These are phyloP conservation scores for Drepanosiphum platanoidis DNA, from an alignment of 2,888 invertebrate genomes.

Conservation along the genomic window DNA sequence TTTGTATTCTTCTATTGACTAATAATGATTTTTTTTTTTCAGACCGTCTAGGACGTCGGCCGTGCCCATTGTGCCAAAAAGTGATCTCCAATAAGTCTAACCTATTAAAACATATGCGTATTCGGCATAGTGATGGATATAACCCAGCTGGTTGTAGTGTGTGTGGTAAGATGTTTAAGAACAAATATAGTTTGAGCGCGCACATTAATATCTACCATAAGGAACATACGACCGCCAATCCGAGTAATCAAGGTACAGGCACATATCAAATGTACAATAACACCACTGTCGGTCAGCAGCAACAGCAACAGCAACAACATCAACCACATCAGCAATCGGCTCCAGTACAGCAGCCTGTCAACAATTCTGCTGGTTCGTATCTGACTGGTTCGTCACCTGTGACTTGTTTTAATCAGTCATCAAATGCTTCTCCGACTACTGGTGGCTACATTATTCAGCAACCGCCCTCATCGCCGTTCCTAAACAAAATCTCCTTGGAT, in stretches of 20 bases:
- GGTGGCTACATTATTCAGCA: conserved; percentile 51
- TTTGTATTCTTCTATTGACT: neutral
- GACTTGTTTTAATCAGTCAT: conserved; percentile 45
- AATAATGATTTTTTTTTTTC: conserved; percentile 40
- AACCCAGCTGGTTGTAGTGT: conserved; percentile 66
- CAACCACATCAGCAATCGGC: conserved; percentile 26
- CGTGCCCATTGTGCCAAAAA: conserved; percentile 67
- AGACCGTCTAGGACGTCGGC: conserved; percentile 65
- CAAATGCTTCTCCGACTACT: conserved; percentile 1
- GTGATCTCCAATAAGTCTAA: conserved; percentile 67
- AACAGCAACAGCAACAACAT: conserved; percentile 30
- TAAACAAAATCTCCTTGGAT: conserved; percentile 60
- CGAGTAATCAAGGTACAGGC: conserved; percentile 5
- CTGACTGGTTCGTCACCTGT: conserved; percentile 43
- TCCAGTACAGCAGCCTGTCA: conserved; percentile 40
- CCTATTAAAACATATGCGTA: conserved; percentile 67
- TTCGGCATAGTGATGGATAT: conserved; percentile 66
- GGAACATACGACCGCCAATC: conserved; percentile 52
- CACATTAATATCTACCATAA: conserved; percentile 67
- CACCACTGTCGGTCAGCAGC: conserved; percentile 4
- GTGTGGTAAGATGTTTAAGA: conserved; percentile 67
- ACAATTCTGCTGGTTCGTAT: conserved; percentile 42
- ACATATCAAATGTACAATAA: conserved; percentile 55
- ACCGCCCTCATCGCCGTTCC: conserved; percentile 54
- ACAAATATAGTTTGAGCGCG: conserved; percentile 67